Conservation (phyloP, 2,888 invertebrate species). For the Acanthosepion lycidas region DNA sequence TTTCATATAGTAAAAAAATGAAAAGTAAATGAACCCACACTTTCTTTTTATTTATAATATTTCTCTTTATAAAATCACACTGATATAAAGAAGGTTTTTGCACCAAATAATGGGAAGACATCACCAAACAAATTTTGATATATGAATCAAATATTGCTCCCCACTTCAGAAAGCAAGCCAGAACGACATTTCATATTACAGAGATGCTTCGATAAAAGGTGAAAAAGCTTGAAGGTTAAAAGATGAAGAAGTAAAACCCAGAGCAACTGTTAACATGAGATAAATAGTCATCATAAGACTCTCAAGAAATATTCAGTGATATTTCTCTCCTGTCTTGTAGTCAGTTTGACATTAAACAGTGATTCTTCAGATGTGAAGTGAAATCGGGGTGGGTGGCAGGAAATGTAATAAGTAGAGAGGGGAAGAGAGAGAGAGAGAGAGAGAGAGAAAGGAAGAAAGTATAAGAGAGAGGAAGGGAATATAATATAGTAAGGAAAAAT, state of each 20-base stretch:
- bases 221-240: background rate
- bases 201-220: background rate
- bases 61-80: too few relatives aligned
- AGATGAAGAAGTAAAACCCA: background rate
- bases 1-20: too few relatives aligned
- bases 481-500: too few relatives aligned
- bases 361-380: background rate
- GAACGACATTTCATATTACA: background rate
- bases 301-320: background rate
- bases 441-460: background rate
- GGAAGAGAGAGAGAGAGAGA: background rate
- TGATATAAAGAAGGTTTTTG: too few relatives aligned
- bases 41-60: too few relatives aligned
- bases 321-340: slow-evolving; percentile 24
- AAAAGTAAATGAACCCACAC: too few relatives aligned
- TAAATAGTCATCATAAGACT: slow-evolving; percentile 33
- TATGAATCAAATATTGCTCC: background rate
- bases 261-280: background rate
- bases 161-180: background rate
- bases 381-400: background rate
- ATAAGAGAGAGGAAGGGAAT: background rate
- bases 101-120: too few relatives aligned
- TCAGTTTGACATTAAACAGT: background rate
- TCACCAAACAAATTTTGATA: background rate
- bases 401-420: background rate